Conservation (phyloP, 1,140 invertebrate species). For the Temnothorax curvispinosus region DNA sequence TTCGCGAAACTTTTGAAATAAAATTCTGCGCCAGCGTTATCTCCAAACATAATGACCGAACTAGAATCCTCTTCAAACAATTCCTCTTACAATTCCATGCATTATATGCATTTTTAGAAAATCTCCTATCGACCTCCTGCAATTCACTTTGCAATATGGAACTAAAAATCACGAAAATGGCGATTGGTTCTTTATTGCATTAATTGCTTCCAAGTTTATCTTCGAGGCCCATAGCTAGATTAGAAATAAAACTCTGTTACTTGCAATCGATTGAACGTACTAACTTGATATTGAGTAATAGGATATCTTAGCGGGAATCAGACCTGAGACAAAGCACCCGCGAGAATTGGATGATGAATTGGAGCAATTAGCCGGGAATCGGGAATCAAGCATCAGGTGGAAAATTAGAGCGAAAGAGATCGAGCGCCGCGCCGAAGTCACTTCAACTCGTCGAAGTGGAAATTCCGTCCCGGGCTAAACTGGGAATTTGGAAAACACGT, state of each 20-base stretch:
- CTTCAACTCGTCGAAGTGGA: background rate
- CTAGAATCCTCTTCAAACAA: no score
- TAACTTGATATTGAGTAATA: background rate
- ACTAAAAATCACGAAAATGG: no score
- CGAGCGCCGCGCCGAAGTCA: background rate
- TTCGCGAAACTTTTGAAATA: no score
- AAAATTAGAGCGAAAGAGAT: conserved; percentile 4
- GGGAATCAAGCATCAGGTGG: background rate
- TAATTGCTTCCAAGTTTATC: background rate
- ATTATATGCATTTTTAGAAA: no score
- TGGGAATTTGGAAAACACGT: conserved; percentile 8
- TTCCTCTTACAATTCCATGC: no score
- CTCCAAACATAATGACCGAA: no score
- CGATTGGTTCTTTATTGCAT: no score
- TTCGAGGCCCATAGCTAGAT: background rate
- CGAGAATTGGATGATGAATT: background rate
- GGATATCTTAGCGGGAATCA: background rate
- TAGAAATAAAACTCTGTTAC: background rate
- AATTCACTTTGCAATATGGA: no score
- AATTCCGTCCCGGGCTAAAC: background rate
- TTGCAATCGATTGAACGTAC: background rate
- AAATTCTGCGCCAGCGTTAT: no score
- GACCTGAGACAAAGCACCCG: background rate
- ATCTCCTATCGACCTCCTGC: no score
- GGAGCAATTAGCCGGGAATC: conserved; percentile 25